phyloP scores from a whole-genome alignment of 2,888 invertebrate species.

The Torymus texanus region DNA sequence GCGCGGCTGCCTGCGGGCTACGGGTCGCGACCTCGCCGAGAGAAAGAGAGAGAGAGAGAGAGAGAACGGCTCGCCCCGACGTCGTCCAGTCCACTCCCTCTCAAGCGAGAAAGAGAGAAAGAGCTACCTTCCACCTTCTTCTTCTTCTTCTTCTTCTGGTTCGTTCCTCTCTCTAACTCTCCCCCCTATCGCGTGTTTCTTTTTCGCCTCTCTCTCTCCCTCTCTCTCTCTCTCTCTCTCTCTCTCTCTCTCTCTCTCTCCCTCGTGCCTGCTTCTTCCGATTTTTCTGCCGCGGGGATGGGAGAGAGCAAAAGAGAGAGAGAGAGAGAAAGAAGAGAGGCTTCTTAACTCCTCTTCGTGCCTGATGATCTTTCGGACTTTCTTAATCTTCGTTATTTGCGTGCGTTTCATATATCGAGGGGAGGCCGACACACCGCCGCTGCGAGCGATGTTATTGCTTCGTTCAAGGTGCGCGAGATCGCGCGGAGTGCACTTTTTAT shows the following conservation, averaged over 20 bases:
- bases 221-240: not conserved
- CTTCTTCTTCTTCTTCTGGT: constrained; percentile 46
- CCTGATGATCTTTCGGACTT: constrained; percentile 35
- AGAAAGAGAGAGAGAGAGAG: constrained; percentile 20
- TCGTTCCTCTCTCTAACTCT: constrained; percentile 42
- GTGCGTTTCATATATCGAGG: constrained; percentile 32
- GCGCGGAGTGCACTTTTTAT: constrained; percentile 14
- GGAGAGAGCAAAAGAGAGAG: not conserved
- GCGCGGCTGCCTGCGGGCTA: constrained; percentile 66
- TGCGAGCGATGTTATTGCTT: constrained; percentile 38
- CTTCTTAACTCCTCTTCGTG: constrained; percentile 21
- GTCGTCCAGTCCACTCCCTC: constrained; percentile 57
- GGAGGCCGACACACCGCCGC: not conserved
- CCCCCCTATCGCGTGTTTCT: constrained; percentile 17
- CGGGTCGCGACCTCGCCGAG: constrained; percentile 74
- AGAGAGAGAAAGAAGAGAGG: not conserved
- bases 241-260: not conserved
- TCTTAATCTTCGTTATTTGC: constrained; percentile 44
- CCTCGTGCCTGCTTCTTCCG: not conserved
- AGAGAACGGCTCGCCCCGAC: constrained; percentile 68
- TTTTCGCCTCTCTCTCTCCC: constrained; percentile 42
- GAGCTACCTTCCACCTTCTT: constrained; percentile 54
- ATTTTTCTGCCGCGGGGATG: constrained; percentile 27
- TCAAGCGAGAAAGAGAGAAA: not conserved
- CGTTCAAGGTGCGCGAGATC: constrained; percentile 15